Conservation (phyloP, 2,888 invertebrate genomes). For the Drosophila recens region DNA sequence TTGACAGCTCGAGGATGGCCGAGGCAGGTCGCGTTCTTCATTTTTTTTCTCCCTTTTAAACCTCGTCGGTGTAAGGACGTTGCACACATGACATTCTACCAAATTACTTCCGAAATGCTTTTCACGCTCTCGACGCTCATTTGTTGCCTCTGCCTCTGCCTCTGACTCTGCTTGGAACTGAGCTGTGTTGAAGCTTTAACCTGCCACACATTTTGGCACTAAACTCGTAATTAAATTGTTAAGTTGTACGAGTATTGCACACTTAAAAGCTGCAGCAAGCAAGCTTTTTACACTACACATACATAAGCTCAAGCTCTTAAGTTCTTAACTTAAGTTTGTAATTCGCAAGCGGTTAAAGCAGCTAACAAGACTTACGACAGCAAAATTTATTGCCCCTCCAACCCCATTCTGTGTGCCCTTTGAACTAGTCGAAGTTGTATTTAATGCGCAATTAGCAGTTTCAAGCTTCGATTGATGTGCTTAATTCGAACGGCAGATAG, state of each 20-base stretch:
- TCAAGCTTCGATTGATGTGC: slow-evolving; percentile 4
- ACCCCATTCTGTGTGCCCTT: neutral
- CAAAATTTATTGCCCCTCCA: slow-evolving; percentile 7
- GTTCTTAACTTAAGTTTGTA: slow-evolving; percentile 11
- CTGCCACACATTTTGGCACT: slow-evolving; percentile 12
- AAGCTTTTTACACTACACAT: slow-evolving; percentile 7
- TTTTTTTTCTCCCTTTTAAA: neutral
- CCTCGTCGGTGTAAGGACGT: slow-evolving; percentile 26
- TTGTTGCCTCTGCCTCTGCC: neutral
- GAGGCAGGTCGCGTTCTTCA: neutral
- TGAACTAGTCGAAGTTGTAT: neutral
- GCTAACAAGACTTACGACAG: slow-evolving; percentile 16
- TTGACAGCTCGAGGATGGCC: slow-evolving; percentile 53
- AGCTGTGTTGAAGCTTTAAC: slow-evolving; percentile 10
- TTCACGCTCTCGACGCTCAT: slow-evolving; percentile 39
- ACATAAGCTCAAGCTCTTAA: slow-evolving; percentile 6
- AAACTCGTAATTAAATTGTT: slow-evolving; percentile 35
- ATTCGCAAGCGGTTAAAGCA: slow-evolving; percentile 31
- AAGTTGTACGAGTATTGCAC: slow-evolving; percentile 14
- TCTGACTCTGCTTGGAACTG: neutral
- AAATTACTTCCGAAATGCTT: slow-evolving; percentile 67
- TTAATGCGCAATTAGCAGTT: slow-evolving; percentile 18
- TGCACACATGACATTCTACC: slow-evolving; percentile 61
- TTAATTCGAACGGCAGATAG: slow-evolving; percentile 2
- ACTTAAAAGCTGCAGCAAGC: slow-evolving; percentile 11